These are phyloP conservation scores for Pteropus rufus DNA, from an alignment of 2,797 vertebrate species.

Conservation along the genomic window DNA sequence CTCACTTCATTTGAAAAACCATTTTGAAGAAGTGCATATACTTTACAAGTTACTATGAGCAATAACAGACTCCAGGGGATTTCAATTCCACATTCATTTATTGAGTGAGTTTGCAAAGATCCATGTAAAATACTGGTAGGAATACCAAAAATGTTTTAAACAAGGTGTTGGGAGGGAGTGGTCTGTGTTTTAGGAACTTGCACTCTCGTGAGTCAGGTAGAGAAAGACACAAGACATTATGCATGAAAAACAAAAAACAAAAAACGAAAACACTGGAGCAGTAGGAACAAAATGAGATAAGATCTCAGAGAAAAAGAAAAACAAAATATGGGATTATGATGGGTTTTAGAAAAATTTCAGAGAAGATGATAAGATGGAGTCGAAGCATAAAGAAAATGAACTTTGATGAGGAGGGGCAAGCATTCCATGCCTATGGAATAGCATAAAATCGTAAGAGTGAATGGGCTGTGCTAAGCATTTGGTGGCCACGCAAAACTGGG, in stretches of 20 bases:
- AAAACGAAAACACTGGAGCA: neutral
- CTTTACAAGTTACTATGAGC: neutral
- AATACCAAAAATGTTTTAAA: neutral
- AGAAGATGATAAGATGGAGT: neutral
- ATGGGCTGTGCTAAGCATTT: neutral
- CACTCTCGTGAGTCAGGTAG: neutral
- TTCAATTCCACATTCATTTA: neutral
- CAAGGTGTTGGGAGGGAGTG: no score
- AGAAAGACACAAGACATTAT: no score
- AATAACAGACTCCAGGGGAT: neutral
- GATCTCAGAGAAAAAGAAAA: neutral
- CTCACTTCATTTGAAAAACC: conserved; percentile 5
- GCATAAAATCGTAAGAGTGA: neutral
- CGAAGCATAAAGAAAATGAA: no score
- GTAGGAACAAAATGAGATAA: neutral
- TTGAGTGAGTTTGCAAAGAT: neutral
- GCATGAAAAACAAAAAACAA: neutral
- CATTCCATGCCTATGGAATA: fast-evolving
- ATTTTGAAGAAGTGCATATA: neutral
- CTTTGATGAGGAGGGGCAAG: neutral
- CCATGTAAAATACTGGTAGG: neutral
- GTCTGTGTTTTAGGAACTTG: neutral
- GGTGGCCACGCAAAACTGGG: neutral
- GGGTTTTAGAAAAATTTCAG: neutral
- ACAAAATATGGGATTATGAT: no score